These are phyloP conservation scores for Parnassius mnemosyne DNA, from an alignment of 2,888 invertebrate genomes.

Conservation along the genomic window DNA sequence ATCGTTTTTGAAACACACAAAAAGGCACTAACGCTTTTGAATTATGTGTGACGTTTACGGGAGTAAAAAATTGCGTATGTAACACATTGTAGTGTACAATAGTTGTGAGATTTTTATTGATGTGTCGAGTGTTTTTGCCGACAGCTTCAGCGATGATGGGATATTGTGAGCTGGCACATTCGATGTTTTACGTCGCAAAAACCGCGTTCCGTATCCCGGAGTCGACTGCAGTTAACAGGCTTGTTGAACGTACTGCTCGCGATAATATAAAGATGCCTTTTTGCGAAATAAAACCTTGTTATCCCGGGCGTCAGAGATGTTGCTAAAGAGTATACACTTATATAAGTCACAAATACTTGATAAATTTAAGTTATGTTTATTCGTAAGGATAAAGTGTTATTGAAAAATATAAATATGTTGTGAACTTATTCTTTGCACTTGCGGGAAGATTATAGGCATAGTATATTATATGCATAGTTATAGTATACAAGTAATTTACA, in stretches of 20 bases:
- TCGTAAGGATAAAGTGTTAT: too few relatives aligned
- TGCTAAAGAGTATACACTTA: too few relatives aligned
- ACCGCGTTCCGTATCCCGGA: constrained; percentile 4
- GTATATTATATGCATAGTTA: too few relatives aligned
- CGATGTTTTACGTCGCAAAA: constrained; percentile 24
- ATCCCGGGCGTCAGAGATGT: background rate
- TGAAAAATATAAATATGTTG: too few relatives aligned
- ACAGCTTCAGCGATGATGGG: constrained; percentile 10
- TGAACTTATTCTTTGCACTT: too few relatives aligned
- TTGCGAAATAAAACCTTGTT: constrained; percentile 10
- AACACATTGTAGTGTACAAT: constrained; percentile 21
- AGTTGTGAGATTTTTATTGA: constrained; percentile 23
- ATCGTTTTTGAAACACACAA: constrained; percentile 18
- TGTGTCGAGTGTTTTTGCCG: constrained; percentile 19
- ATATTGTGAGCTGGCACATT: constrained; percentile 21
- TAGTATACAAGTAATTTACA: too few relatives aligned
- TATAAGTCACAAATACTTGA: too few relatives aligned
- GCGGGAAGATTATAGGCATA: too few relatives aligned
- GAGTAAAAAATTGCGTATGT: constrained; percentile 9
- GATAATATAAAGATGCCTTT: background rate
- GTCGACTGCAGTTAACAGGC: background rate
- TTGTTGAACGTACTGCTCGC: constrained; percentile 1
- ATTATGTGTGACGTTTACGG: constrained; percentile 18
- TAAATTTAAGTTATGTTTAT: too few relatives aligned
- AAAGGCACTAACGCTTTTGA: constrained; percentile 4